Base-by-base conservation (phyloP, 2,113 vertebrate genomes). In the Callocephalon fimbriatum region DNA sequence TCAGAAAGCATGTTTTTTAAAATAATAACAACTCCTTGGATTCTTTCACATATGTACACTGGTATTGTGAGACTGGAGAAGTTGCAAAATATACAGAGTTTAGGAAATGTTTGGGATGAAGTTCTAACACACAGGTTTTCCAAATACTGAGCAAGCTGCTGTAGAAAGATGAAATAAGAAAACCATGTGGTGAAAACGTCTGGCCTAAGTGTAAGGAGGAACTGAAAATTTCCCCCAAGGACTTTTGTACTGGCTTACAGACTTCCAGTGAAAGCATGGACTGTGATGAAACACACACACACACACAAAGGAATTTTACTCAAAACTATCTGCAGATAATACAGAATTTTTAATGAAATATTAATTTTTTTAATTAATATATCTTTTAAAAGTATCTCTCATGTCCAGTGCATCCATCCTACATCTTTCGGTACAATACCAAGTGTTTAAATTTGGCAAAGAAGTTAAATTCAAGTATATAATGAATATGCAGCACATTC, bases 301-400 rank as follows among this genome's bases (percentile, higher is more conserved):
- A 32, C 65, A 54, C 2, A 65, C 10, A 42, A 14, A 84, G 14
- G 27, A n/a, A 37, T 59, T 94, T 77, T 87, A n/a, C 61, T 92
- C 31, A 93, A 91, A 97, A 71, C 2, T 90, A 72, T 88, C 74
- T 94, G 56, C 44, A 90, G 73, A 76, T 94, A 88, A 65, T 11
- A 31, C 8, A 32, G 5, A 38, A 40, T 37, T 47, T 44, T 27
- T 70, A 80, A 80, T 68, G 68, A 90, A 76, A 51, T 17, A 48
- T 78, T 90, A 91, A 83, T 56, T 88, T 81, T 29, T 70, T 87
- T 19, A 31, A 26, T 72, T 0, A 48, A 16, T 78, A 65, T 38
- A 3, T 45, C 12, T 80, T 90, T 56, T 72, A 80, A 86, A 77
- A 71, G 68, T 63, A 62, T n/a, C 51, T 94, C 8, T 83, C 15